Evolutionary conservation across 1,140 invertebrate species (phyloP).

Genomic region (Mercenaria mercenaria): DNA sequence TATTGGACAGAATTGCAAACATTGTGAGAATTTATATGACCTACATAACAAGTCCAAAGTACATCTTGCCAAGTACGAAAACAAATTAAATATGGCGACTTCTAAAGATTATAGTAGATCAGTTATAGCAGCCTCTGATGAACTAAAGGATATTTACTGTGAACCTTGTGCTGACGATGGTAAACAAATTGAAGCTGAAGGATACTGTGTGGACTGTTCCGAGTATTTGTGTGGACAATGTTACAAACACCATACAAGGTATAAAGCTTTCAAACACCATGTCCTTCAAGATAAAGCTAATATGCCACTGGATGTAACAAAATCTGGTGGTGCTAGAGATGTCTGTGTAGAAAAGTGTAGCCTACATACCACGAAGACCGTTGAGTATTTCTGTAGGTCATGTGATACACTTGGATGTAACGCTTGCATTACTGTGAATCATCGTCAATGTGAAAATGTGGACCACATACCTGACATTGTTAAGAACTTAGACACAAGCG

Average conservation of each 20-base stretch:
- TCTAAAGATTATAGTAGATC: neutral
- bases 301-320: neutral
- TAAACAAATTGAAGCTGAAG: neutral
- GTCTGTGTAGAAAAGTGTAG: neutral
- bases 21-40: no score
- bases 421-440: neutral
- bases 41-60: no score
- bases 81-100: neutral
- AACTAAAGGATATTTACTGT: neutral
- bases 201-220: neutral
- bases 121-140: neutral
- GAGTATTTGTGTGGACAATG: conserved; percentile 7
- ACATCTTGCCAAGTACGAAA: no score
- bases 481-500: neutral
- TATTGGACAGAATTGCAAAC: no score
- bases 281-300: neutral
- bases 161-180: neutral
- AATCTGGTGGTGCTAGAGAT: neutral
- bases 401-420: neutral
- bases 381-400: neutral
- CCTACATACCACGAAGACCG: neutral
- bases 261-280: neutral
- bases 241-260: neutral
- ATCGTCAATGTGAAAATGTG: neutral
- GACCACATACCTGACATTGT: neutral